Base-by-base conservation (phyloP, 2,113 vertebrate genomes). In the Lophius piscatorius region DNA sequence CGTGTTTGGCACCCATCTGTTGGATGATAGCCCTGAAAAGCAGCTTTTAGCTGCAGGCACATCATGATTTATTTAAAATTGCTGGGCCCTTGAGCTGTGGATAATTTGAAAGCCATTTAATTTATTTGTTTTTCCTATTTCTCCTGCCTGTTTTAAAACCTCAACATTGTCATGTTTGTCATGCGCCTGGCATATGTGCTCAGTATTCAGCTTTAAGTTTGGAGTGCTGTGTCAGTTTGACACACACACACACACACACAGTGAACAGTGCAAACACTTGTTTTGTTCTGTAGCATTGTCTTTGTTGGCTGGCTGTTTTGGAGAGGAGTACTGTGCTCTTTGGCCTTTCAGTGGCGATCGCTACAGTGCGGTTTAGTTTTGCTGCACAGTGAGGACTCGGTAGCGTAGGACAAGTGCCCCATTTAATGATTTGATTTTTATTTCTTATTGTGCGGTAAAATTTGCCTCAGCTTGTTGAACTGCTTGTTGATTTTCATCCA, bases 1-100 rank as follows among this genome's bases (percentile, higher is more conserved):
- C 74, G 33, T 33, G 24, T 74, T 72, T 80, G 87, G 71, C 75
- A 70, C 82, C 78, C 79, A 82, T 78, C 68, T 80, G 76, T 84
- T 82, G 82, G 48, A 69, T 70, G 39, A 82, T 82, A 84, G 82
- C 87, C 86, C 81, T 87, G 87, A 86, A 88, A 87, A 89, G 80
- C 79, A 77, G 70, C 82, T 83, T 80, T 85, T 89, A 72, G 90
- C 90, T 90, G 51, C 80, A 88, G 90, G 91, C 90, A 10, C 42
- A 78, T 90, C 87, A 91, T 91, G 87, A 91, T 91, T 92, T 92
- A 91, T 92, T 91, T 89, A 89, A 86, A 90, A 88, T 91, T 73
- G 80, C 79, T 70, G 68, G 85, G 76, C 88, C 88, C 87, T 82
- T 64, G 87, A 90, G 90, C 79, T 73, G 76, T 67, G 78, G 67